Base-by-base conservation (phyloP, 2,888 invertebrate species). In the Mesoligia furuncula region DNA sequence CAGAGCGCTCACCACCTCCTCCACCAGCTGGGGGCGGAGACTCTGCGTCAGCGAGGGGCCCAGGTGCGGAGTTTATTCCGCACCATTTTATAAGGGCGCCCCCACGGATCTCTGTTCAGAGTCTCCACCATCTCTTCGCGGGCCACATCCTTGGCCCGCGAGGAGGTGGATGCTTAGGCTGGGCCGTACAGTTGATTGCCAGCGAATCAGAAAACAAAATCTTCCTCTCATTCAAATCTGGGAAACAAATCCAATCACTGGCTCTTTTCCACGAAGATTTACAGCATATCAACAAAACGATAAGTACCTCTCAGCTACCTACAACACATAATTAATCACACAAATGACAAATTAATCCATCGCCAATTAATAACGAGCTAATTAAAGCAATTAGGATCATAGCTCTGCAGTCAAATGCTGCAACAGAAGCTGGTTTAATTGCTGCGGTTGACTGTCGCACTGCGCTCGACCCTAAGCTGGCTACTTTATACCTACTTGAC, bases 371-470 rank as follows among this genome's bases (percentile, higher is more conserved):
- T 83, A 67, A 68, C 48, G 39, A 57, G 66, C 54, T 75, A 73
- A 85, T 83, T 62, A 73, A 67, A 70, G 62, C 66, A 51, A 84
- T 80, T 66, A 62, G 73, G 75, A 73, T 75, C 51, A 62, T 39
- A 45, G 39, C 59, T 48, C 51, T 85, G 75, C 75, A 73, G 85
- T 70, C 72, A 61, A 72, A 75, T 66, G 71, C 36, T 66, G 71
- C 36, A 72, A 73, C 77, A 77, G 64, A 65, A 85, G 54, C 81
- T 65, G 24, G 42, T 68, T 73, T 57, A 85, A 75, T 70, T 27
- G 24, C 45, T 81, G 78, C 70, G 85, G 84, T 78, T 61, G 20
- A 27, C 48, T 77, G 81, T 72, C 85, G 85, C 84, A 84, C 36
- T 84, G 85, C 78, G 73, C 71, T 71, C 64, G 62, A 54, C 64